Percentiles rank a stretch among this genome's conserved stretches.
These are phyloP conservation scores for Lottia scabra DNA, from an alignment of 2,888 invertebrate genomes.

Conservation along the genomic window DNA sequence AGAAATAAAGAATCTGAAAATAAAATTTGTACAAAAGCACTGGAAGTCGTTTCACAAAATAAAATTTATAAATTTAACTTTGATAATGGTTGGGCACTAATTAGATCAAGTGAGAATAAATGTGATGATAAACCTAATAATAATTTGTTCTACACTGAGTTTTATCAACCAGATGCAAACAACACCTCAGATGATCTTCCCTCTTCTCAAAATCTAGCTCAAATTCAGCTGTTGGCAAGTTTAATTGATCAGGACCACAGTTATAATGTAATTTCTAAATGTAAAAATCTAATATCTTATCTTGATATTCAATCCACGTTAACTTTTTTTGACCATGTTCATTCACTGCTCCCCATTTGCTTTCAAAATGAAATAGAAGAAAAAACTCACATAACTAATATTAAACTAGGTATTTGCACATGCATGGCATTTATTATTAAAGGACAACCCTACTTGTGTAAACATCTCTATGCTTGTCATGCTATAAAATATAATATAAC, in stretches of 20 bases:
- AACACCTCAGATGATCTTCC: background rate
- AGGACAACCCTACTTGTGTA: slow-evolving; percentile 18
- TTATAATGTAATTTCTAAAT: slow-evolving; percentile 12
- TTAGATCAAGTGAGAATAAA: background rate
- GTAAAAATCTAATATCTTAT: background rate
- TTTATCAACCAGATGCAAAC: no score
- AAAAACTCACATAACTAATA: slow-evolving; percentile 5
- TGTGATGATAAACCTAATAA: background rate
- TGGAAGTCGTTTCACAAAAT: background rate
- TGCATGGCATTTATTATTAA: slow-evolving; percentile 12
- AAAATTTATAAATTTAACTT: background rate
- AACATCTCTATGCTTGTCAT: slow-evolving; percentile 8
- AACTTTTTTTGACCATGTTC: background rate
- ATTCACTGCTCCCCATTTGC: background rate
- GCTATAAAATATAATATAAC: background rate
- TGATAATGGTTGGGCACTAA: background rate
- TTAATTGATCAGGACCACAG: slow-evolving; percentile 6
- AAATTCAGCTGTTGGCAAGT: background rate
- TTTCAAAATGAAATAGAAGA: background rate
- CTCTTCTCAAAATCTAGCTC: background rate
- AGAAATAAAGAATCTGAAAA: background rate
- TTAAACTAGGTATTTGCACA: slow-evolving; percentile 13
- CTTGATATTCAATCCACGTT: background rate
- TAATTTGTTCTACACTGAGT: no score
- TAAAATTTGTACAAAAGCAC: background rate